Conservation (phyloP, 2,797 vertebrate genomes). For the Sebastes trivittatus region DNA sequence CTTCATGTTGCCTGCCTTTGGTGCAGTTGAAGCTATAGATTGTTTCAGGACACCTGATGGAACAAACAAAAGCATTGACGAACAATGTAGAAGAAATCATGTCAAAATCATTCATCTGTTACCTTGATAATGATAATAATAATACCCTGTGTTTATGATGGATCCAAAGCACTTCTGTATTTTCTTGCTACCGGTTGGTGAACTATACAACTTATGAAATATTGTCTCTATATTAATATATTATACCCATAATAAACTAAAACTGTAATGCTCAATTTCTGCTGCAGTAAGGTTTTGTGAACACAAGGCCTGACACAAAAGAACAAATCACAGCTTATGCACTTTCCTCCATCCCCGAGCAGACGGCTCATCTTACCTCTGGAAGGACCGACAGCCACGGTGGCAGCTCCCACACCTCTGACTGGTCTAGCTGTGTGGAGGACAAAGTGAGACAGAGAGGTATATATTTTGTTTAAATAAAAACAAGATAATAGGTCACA, state of each 20-base stretch:
- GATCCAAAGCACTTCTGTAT: neutral
- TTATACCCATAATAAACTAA: neutral
- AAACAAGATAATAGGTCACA: neutral
- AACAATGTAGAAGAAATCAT: neutral
- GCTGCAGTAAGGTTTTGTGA: neutral
- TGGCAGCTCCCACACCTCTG: slow-evolving; percentile 69
- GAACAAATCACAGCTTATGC: neutral
- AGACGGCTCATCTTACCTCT: slow-evolving; percentile 67
- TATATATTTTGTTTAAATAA: neutral
- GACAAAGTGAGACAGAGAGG: neutral
- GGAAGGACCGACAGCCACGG: slow-evolving; percentile 77
- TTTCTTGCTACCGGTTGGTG: neutral
- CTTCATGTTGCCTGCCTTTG: slow-evolving; percentile 37
- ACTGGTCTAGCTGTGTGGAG: slow-evolving; percentile 55
- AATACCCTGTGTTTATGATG: no score
- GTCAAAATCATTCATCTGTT: neutral
- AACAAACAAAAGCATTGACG: neutral
- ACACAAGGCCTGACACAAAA: neutral
- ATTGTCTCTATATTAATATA: neutral
- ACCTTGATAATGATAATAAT: neutral
- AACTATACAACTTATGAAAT: neutral
- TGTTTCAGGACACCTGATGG: slow-evolving; percentile 68
- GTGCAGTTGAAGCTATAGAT: slow-evolving; percentile 49
- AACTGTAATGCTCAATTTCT: neutral
- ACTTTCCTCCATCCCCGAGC: neutral